Percentiles rank a stretch among this genome's conserved stretches.
Conservation (phyloP, 2,797 vertebrate species). For the Octomys mimax region DNA sequence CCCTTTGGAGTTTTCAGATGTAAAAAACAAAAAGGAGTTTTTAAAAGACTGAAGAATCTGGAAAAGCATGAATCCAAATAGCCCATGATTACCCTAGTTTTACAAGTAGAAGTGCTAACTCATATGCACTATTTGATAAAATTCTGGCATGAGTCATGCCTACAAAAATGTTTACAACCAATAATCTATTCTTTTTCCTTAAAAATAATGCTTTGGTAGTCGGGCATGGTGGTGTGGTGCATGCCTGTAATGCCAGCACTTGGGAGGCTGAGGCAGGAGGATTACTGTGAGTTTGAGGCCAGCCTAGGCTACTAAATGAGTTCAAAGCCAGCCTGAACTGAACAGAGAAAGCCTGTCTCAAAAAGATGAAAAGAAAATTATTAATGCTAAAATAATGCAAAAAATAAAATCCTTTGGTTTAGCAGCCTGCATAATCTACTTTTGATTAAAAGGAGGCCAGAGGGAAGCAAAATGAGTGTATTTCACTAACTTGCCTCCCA, state of each 20-base stretch:
- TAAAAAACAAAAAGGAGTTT: neutral
- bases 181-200: neutral
- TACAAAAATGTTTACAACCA: conserved; percentile 27
- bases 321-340: neutral
- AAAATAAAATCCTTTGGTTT: conserved; percentile 1
- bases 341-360: neutral
- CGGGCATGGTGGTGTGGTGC: neutral
- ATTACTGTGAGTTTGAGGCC: neutral
- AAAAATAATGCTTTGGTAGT: neutral
- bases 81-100: neutral
- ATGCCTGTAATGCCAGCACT: neutral
- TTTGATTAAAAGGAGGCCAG: conserved; percentile 15
- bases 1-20: conserved; percentile 24
- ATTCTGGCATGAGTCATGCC: neutral
- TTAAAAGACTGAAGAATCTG: neutral
- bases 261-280: neutral
- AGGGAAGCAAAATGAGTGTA: conserved; percentile 3
- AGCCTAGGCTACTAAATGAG: neutral
- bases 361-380: neutral
- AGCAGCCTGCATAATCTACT: neutral
- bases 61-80: conserved; percentile 27
- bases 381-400: neutral
- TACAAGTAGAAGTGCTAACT: conserved; percentile 29
- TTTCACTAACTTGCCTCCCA: neutral
- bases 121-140: conserved; percentile 1